These are phyloP conservation scores for Salpingus planirostris DNA, from an alignment of 2,888 invertebrate species.

Conservation along the genomic window DNA sequence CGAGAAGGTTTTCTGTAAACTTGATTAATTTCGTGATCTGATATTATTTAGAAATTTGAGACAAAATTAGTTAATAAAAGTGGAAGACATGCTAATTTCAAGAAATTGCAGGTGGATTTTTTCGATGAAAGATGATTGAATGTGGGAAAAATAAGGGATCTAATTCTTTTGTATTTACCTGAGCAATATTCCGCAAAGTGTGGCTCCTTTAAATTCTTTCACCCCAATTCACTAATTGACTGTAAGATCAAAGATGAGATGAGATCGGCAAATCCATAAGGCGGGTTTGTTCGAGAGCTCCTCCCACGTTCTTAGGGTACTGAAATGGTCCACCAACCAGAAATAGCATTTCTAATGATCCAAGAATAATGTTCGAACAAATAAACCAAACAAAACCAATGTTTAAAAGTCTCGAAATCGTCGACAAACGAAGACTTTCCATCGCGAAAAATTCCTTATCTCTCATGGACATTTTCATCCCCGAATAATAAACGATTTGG, in stretches of 20 bases:
- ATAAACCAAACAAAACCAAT: slow-evolving; percentile 1
- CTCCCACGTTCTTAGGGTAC: slow-evolving; percentile 26
- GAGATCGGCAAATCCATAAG: slow-evolving; percentile 13
- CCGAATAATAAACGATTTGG: not conserved
- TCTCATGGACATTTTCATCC: not conserved
- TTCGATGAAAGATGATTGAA: no score
- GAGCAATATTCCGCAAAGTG: no score
- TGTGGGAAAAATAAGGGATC: no score
- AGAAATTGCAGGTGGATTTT: no score
- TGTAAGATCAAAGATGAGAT: slow-evolving; percentile 22
- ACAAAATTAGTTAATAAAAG: no score
- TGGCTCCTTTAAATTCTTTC: no score
- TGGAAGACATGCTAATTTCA: no score
- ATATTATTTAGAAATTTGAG: no score
- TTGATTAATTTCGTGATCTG: no score
- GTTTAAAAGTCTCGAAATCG: not conserved
- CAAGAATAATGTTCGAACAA: slow-evolving; percentile 14
- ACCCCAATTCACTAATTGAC: slow-evolving; percentile 22
- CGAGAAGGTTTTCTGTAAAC: no score
- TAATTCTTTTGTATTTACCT: slow-evolving; percentile 5
- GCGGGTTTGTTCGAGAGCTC: slow-evolving; percentile 15
- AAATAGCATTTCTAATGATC: slow-evolving; percentile 7
- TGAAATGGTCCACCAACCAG: slow-evolving; percentile 16
- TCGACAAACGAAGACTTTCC: no score
- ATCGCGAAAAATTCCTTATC: no score